These are phyloP conservation scores for Drosophila tristis DNA, from an alignment of 1,140 invertebrate species.

Conservation along the genomic window DNA sequence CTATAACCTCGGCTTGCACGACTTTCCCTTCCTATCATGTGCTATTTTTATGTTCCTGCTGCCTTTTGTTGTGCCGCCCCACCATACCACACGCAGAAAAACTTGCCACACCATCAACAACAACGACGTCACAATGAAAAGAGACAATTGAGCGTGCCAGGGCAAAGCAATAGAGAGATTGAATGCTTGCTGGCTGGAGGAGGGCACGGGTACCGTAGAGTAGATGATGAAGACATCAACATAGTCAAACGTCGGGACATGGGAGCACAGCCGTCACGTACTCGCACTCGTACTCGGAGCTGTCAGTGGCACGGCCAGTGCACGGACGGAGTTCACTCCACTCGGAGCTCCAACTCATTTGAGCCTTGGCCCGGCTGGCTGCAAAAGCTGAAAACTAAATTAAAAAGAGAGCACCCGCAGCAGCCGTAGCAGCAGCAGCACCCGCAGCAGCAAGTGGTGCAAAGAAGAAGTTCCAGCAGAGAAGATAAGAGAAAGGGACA, in stretches of 20 bases:
- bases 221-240: slow-evolving; percentile 49
- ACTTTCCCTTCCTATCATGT: slow-evolving; percentile 2
- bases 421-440: too few species aligned
- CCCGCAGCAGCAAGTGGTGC: too few species aligned
- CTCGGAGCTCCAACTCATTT: slow-evolving; percentile 53
- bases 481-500: too few species aligned
- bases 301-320: slow-evolving; percentile 50
- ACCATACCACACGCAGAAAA: slow-evolving; percentile 32
- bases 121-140: slow-evolving; percentile 49
- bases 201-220: too few species aligned
- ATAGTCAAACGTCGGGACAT: slow-evolving; percentile 53
- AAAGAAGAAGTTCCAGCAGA: too few species aligned
- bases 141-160: slow-evolving; percentile 63
- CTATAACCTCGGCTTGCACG: too few species aligned
- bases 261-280: slow-evolving; percentile 57
- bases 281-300: slow-evolving; percentile 9
- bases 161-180: not conserved
- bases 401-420: slow-evolving; percentile 39
- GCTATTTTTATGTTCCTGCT: not conserved
- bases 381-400: slow-evolving; percentile 53
- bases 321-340: slow-evolving; percentile 29
- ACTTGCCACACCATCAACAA: slow-evolving; percentile 11
- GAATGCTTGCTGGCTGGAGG: not conserved
- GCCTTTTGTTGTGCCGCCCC: too few species aligned
- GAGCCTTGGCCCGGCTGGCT: slow-evolving; percentile 22